phyloP scores from a whole-genome alignment of 1,140 invertebrate genomes.

The Atta texana region DNA sequence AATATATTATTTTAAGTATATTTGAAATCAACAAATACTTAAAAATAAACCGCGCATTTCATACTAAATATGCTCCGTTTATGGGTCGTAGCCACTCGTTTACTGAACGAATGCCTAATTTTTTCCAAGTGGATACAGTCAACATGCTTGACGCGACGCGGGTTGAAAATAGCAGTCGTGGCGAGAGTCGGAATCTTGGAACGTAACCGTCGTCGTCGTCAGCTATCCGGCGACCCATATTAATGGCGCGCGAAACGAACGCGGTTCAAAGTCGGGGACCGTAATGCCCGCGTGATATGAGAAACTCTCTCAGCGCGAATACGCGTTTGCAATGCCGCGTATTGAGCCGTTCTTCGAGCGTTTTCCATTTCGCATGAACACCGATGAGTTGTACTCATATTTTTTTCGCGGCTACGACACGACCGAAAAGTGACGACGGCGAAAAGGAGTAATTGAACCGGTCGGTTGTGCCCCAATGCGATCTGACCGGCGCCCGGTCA shows the following conservation, averaged over 20 bases:
- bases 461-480: not conserved
- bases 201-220: conserved; percentile 48
- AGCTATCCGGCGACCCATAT: conserved; percentile 63
- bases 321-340: conserved; percentile 4
- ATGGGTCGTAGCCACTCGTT: conserved; percentile 31
- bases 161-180: conserved; percentile 56
- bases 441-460: conserved; percentile 20
- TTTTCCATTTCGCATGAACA: not conserved
- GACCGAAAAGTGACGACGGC: not conserved
- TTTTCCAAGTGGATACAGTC: conserved; percentile 43
- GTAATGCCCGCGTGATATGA: conserved; percentile 65
- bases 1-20: not conserved
- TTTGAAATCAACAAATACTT: not conserved
- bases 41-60: conserved; percentile 1
- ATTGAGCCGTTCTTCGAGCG: not conserved
- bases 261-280: conserved; percentile 49
- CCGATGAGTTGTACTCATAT: not conserved
- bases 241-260: conserved; percentile 53
- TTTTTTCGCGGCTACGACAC: conserved; percentile 42
- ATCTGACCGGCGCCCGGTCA: conserved; percentile 29
- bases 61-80: conserved; percentile 9
- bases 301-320: conserved; percentile 52
- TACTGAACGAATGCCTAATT: conserved; percentile 25
- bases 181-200: conserved; percentile 61
- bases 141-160: not conserved